Evolutionary conservation across 2,888 invertebrate species (phyloP), one percentile per base, ranked within the genome.

Genomic region (Orthosia cruda): DNA sequence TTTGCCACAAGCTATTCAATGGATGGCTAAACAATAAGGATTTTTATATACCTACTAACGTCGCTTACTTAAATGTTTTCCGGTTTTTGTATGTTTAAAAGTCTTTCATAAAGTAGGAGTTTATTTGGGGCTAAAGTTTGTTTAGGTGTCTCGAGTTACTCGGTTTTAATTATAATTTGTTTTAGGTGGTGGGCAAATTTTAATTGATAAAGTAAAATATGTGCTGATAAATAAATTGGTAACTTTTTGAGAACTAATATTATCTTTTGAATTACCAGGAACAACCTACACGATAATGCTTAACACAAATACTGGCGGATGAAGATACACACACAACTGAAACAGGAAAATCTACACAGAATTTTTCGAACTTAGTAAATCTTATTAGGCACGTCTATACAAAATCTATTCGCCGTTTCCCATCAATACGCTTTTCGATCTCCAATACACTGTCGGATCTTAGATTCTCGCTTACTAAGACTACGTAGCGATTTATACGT

Each of bases 401-500:
- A 62, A 59, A 73, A 71, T 54, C n/a, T 65, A 63, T 65, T 52
- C 57, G 15, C 49, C 62, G 66, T 61, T 61, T 1, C 52, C 58
- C 73, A 65, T 74, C 63, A 79, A 76, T 76, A 75, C 61, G 54
- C 59, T 64, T 69, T 65, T 18, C 58, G 55, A 75, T 71, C 64
- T 65, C 63, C 70, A 61, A 70, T 74, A 65, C 72, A 80, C 45
- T 20, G 20, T 52, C 50, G 70, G 57, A 79, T 70, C 52, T 71
- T 59, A 64, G 73, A 78, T 67, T 71, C 65, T 52, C 54, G 52
- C 68, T 59, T 64, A 61, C 77, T 74, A 74, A 83, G 64, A 73
- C 77, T 82, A 65, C 71, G 58, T 75, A 79, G 58, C 74, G 73
- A 85, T 86, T 85, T 87, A 74, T 71, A 80, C 71, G 83, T 85